Evolutionary conservation across 2,888 invertebrate species (phyloP).

Genomic region (Eupithecia insigniata): DNA sequence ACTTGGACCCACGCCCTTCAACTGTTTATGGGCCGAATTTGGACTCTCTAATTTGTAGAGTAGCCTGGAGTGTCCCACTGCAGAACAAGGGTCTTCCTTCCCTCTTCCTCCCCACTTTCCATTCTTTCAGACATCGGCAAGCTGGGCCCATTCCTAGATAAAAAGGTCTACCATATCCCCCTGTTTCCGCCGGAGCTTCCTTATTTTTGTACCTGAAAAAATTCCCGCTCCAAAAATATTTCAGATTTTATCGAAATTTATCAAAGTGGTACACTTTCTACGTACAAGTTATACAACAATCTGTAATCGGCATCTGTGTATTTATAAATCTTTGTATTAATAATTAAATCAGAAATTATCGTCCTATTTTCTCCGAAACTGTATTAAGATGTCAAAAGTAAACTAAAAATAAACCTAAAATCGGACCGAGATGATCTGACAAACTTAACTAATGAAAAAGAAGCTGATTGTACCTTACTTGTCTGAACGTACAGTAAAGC

Average conservation of each 20-base stretch:
- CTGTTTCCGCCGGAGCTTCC: background rate
- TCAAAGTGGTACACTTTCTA: background rate
- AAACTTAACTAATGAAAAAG: background rate
- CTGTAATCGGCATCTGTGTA: too few relatives aligned
- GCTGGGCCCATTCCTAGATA: background rate
- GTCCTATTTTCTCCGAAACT: too few relatives aligned
- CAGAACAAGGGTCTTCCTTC: background rate
- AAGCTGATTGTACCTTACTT: background rate
- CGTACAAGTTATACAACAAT: too few relatives aligned
- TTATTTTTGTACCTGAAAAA: background rate
- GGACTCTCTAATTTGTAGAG: too few relatives aligned
- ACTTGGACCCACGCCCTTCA: too few relatives aligned
- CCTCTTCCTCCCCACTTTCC: background rate
- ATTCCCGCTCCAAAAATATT: background rate
- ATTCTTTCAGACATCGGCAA: background rate
- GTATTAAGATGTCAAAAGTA: too few relatives aligned
- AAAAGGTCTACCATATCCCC: background rate
- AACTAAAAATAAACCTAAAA: background rate
- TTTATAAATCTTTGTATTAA: too few relatives aligned
- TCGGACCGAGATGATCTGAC: too few relatives aligned
- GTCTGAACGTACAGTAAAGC: constrained; percentile 30
- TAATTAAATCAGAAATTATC: too few relatives aligned
- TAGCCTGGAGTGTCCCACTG: background rate
- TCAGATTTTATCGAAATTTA: background rate
- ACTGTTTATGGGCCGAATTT: too few relatives aligned